Percentiles rank a stretch among this genome's conserved stretches.
These are phyloP conservation scores for Epirrhoe tristata DNA, from an alignment of 2,888 invertebrate species.

Conservation along the genomic window DNA sequence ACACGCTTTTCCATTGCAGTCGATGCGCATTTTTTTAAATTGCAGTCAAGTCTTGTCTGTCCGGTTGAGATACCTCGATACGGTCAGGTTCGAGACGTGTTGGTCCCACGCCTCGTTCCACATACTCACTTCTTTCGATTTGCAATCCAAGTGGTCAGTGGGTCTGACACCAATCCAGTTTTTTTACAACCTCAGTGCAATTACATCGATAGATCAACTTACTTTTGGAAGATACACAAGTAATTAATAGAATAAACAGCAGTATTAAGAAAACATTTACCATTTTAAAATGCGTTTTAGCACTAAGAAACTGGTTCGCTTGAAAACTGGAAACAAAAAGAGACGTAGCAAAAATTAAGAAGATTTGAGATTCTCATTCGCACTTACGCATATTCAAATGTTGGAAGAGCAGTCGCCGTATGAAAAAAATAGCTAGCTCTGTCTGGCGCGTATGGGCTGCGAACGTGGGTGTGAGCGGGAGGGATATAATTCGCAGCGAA, in stretches of 20 bases:
- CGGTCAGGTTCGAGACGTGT: slow-evolving; percentile 77
- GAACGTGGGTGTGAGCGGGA: slow-evolving; percentile 67
- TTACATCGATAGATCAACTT: slow-evolving; percentile 17
- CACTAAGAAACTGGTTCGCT: slow-evolving; percentile 52
- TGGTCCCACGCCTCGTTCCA: slow-evolving; percentile 77
- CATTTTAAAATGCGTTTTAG: slow-evolving; percentile 45
- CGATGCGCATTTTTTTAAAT: slow-evolving; percentile 65
- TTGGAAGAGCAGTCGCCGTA: slow-evolving; percentile 72
- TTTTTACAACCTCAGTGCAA: slow-evolving; percentile 37
- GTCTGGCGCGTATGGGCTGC: slow-evolving; percentile 51
- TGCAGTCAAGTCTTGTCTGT: slow-evolving; percentile 71
- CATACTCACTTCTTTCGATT: slow-evolving; percentile 67
- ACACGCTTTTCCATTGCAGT: slow-evolving; percentile 63
- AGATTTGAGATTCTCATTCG: slow-evolving; percentile 82
- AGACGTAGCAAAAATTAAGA: slow-evolving; percentile 70
- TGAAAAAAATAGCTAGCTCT: slow-evolving; percentile 63
- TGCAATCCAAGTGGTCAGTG: slow-evolving; percentile 58
- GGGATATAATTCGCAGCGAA: slow-evolving; percentile 78
- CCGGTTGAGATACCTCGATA: slow-evolving; percentile 83
- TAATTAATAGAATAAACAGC: slow-evolving; percentile 32
- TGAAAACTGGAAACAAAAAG: slow-evolving; percentile 61
- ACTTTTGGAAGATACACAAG: slow-evolving; percentile 4
- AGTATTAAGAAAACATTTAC: slow-evolving; percentile 46
- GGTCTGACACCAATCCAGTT: slow-evolving; percentile 52
- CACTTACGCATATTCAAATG: slow-evolving; percentile 78